phyloP scores from a whole-genome alignment of 2,888 invertebrate species.

The Tachystola acroxantha region DNA sequence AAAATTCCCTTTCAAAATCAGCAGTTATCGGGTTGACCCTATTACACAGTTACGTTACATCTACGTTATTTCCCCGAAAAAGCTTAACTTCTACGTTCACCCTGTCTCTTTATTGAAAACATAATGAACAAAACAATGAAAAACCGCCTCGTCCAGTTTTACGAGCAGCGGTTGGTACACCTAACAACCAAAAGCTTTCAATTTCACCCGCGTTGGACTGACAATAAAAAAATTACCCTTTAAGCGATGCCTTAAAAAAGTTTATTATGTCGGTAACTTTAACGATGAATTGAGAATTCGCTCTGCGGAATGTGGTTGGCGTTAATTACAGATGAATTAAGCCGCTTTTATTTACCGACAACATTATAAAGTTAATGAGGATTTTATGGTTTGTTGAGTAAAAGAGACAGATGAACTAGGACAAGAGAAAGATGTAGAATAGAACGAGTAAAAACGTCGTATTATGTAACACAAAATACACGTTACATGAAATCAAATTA shows the following conservation, averaged over 20 bases:
- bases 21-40: too few relatives aligned
- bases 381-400: too few relatives aligned
- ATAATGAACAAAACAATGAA: constrained; percentile 4
- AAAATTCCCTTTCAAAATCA: too few relatives aligned
- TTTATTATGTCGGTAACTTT: constrained; percentile 1
- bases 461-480: too few relatives aligned
- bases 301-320: background rate
- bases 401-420: too few relatives aligned
- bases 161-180: constrained; percentile 8
- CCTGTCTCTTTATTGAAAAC: background rate
- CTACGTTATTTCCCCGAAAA: background rate
- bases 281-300: background rate
- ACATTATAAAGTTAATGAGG: too few relatives aligned
- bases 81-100: background rate
- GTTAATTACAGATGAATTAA: background rate
- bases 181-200: constrained; percentile 21
- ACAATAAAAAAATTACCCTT: constrained; percentile 13
- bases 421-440: too few relatives aligned
- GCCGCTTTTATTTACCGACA: background rate
- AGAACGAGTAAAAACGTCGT: too few relatives aligned
- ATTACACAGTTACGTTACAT: too few relatives aligned
- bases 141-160: constrained; percentile 14
- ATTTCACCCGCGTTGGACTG: constrained; percentile 15
- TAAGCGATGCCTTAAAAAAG: constrained; percentile 6
- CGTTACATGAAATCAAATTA: too few relatives aligned